phyloP scores from a whole-genome alignment of 1,140 invertebrate genomes.

The Aphidius gifuensis region DNA sequence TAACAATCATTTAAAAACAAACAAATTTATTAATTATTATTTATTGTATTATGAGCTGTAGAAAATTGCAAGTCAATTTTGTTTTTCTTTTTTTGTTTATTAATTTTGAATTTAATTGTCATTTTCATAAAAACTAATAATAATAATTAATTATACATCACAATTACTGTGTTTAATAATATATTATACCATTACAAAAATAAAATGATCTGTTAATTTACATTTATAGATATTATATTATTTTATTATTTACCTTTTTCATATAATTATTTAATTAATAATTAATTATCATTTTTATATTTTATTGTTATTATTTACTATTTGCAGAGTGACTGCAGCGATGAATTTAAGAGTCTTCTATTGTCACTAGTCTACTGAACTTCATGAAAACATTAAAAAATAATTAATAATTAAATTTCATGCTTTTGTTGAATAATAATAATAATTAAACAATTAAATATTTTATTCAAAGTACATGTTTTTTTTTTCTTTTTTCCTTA shows the following conservation, averaged over 20 bases:
- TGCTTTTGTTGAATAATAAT: too few species aligned
- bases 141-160: too few species aligned
- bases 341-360: slow-evolving; percentile 61
- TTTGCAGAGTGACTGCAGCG: slow-evolving; percentile 54
- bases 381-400: not conserved
- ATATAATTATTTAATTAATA: not conserved
- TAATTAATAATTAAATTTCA: not conserved
- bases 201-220: slow-evolving; percentile 5
- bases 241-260: not conserved
- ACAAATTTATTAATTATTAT: slow-evolving; percentile 27
- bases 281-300: slow-evolving; percentile 14
- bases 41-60: slow-evolving; percentile 18
- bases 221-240: not conserved
- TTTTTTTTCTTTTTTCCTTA: not conserved
- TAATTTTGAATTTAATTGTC: slow-evolving; percentile 15
- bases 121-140: not conserved
- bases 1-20: not conserved
- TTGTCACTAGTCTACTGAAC: slow-evolving; percentile 55
- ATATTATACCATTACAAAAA: too few species aligned
- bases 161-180: too few species aligned
- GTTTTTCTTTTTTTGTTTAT: slow-evolving; percentile 3
- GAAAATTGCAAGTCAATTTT: too few species aligned
- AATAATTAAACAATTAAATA: not conserved
- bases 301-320: slow-evolving; percentile 32
- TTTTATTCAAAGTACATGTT: not conserved